A percentile compares a stretch with the other conserved stretches of the same genome.
Evolutionary conservation across 2,797 vertebrate genomes (phyloP).

Genomic region (Denticeps clupeoides): DNA sequence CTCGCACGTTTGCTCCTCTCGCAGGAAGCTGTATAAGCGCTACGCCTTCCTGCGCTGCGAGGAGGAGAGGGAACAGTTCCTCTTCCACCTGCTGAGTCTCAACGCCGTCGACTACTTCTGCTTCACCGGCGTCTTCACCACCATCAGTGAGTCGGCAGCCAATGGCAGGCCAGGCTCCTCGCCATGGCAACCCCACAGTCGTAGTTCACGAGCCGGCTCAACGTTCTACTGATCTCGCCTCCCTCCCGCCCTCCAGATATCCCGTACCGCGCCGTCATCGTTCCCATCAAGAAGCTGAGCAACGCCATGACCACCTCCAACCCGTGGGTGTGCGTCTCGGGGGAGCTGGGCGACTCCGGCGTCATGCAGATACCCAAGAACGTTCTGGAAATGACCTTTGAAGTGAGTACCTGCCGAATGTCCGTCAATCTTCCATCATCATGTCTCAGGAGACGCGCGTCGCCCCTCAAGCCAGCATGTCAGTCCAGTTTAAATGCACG

Average conservation of each 20-base stretch:
- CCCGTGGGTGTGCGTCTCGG: slow-evolving; percentile 92
- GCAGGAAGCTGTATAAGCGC: slow-evolving; percentile 89
- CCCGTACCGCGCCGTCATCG: slow-evolving; percentile 84
- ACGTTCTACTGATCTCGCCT: no score
- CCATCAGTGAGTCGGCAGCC: slow-evolving; percentile 72
- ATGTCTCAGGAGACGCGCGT: background rate
- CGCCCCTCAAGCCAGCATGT: no score
- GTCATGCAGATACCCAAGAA: slow-evolving; percentile 89
- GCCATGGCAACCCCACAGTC: background rate
- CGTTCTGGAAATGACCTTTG: slow-evolving; percentile 89
- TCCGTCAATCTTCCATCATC: background rate
- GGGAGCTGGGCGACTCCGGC: slow-evolving; percentile 87
- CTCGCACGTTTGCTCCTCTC: background rate
- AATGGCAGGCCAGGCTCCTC: background rate
- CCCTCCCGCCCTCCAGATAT: no score
- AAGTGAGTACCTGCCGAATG: slow-evolving; percentile 61
- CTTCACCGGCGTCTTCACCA: slow-evolving; percentile 92
- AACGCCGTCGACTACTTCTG: slow-evolving; percentile 98
- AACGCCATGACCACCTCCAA: slow-evolving; percentile 90
- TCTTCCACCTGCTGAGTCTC: slow-evolving; percentile 91
- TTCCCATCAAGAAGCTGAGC: slow-evolving; percentile 95
- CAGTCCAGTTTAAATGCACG: background rate
- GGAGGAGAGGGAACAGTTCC: slow-evolving; percentile 93
- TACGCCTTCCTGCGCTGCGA: slow-evolving; percentile 94
- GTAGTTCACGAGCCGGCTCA: background rate